phyloP scores from a whole-genome alignment of 2,113 vertebrate genomes.

The Danionella cerebrum region DNA sequence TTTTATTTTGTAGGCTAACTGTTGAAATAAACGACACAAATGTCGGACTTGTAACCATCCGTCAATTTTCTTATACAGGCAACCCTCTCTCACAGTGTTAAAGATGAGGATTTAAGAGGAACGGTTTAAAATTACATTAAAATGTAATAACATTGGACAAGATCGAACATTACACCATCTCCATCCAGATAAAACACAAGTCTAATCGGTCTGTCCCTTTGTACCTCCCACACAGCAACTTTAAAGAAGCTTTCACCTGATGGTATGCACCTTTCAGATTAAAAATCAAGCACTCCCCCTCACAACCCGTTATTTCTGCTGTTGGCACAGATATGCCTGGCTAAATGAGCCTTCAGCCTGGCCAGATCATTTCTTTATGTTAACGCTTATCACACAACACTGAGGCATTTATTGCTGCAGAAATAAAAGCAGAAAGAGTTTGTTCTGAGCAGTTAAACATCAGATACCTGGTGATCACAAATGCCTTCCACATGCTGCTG shows the following conservation, averaged over 20 bases:
- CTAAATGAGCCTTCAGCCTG: slow-evolving; percentile 15
- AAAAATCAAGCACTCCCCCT: slow-evolving; percentile 32
- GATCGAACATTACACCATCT: neutral
- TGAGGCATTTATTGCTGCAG: slow-evolving; percentile 33
- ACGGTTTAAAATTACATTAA: no score
- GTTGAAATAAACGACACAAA: no score
- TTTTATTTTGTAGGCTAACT: no score
- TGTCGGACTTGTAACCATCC: no score
- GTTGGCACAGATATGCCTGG: slow-evolving; percentile 38
- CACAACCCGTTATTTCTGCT: slow-evolving; percentile 32
- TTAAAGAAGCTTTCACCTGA: slow-evolving; percentile 37
- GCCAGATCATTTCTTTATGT: slow-evolving; percentile 46
- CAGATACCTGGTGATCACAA: slow-evolving; percentile 52
- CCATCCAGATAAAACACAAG: slow-evolving; percentile 19
- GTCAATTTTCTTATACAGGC: no score
- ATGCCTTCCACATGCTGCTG: slow-evolving; percentile 66
- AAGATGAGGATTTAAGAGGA: no score
- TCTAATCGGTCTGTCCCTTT: slow-evolving; percentile 5
- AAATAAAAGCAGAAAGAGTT: slow-evolving; percentile 10
- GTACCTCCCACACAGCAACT: slow-evolving; percentile 28
- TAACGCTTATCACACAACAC: slow-evolving; percentile 55
- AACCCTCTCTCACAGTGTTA: no score
- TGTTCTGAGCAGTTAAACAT: slow-evolving; percentile 48
- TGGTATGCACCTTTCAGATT: slow-evolving; percentile 14
- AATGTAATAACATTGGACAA: no score